Base-by-base conservation (phyloP, 1,140 invertebrate species). In the Anadara kagoshimensis region DNA sequence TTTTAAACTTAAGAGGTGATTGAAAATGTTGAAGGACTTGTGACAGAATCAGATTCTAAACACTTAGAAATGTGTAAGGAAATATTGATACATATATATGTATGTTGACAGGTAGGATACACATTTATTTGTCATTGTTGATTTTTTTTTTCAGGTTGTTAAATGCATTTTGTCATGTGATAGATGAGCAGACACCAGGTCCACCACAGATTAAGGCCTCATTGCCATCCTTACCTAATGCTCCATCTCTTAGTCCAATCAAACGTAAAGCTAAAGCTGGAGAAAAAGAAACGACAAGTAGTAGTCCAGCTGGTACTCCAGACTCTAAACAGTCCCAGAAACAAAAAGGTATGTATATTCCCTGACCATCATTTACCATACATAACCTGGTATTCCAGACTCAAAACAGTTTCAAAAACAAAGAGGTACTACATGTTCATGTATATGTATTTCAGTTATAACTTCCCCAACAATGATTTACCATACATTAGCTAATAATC, bases 81-180 rank as follows among this genome's bases (percentile, higher is more conserved):
- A 22, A 45, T 43, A 22, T 63, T 63, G 43, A 14, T 4, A 16
- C 41, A 22, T 45, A 5, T 36, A 36, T 36, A 10, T 14, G 3
- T 18, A 43, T 7, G 1, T n/a, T 45, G 29, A 18, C 24, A 12
- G 63, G 22, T 18, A 20, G 20, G 47, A 51, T 67, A 24, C 18
- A 11, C 0, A 49, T 16, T 64, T 18, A 24, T 58, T 29, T 63
- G 7, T 36, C 29, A 7, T 36, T 36, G 7, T 49, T 49, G 14
- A 10, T 36, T 14, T 4, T 18, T 4, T 67, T 43, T 76, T 80
- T 4, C 72, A 90, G 93, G 84, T 85, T 95, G 49, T 82, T 95
- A 26, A 94, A 94, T 83, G 92, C 95, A 54, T 93, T 94, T 82
- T 91, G 93, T 22, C 93, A 95, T 84, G 92, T 95, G 54, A 92